Conservation (phyloP, 1,140 invertebrate species). For the Pseudomyrmex flavicornis region DNA sequence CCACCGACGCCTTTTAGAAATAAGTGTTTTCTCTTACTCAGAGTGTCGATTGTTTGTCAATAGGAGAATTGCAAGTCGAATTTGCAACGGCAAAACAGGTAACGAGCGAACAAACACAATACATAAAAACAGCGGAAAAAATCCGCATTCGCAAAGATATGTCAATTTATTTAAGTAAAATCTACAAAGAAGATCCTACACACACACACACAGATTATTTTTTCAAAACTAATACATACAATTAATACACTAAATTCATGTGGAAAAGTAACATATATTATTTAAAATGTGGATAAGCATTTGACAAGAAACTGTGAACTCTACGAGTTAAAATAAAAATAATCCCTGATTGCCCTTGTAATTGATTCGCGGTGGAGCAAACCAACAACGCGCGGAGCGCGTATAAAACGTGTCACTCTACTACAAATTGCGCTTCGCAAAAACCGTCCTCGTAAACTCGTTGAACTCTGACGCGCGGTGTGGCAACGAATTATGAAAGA, state of each 20-base stretch:
- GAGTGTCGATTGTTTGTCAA: too few relatives aligned
- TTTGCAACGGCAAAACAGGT: too few relatives aligned
- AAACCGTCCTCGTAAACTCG: conserved; percentile 46
- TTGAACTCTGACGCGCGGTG: conserved; percentile 18
- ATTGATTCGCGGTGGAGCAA: conserved; percentile 13
- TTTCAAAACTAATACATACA: too few relatives aligned
- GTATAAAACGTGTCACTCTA: neutral
- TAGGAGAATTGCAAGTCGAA: too few relatives aligned
- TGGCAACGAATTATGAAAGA: conserved; percentile 54
- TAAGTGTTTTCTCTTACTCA: too few relatives aligned
- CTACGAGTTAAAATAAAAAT: neutral
- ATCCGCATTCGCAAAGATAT: too few relatives aligned
- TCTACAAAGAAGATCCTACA: neutral
- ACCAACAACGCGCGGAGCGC: neutral
- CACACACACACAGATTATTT: neutral
- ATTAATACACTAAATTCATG: too few relatives aligned
- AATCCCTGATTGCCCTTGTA: neutral
- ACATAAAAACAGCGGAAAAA: too few relatives aligned
- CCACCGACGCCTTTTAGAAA: too few relatives aligned
- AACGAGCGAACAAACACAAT: too few relatives aligned
- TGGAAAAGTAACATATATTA: too few relatives aligned
- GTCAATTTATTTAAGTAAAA: neutral
- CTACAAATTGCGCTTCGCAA: neutral
- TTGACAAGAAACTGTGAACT: neutral
- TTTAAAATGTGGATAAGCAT: too few relatives aligned